These are phyloP conservation scores for Cheilosia impressa DNA, from an alignment of 2,888 invertebrate species.

Conservation along the genomic window DNA sequence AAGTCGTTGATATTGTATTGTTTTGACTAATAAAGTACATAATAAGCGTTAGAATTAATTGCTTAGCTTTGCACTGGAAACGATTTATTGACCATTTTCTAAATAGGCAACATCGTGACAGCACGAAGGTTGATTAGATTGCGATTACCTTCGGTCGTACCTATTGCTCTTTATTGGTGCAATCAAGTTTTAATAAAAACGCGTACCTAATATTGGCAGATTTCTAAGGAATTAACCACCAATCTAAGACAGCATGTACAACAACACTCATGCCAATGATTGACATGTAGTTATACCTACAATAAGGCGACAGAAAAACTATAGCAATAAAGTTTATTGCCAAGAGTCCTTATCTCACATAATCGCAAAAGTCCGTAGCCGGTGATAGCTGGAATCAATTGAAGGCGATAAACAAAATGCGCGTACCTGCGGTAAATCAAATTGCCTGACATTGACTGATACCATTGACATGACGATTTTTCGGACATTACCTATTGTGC, in stretches of 20 bases:
- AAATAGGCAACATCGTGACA: no score
- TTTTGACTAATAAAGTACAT: conserved; percentile 13
- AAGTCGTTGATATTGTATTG: background rate
- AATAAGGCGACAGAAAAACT: background rate
- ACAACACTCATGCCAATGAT: background rate
- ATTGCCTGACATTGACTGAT: background rate
- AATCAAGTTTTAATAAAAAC: conserved; percentile 10
- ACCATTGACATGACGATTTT: background rate
- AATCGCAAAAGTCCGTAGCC: no score
- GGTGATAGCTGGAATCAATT: no score
- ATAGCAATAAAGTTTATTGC: background rate
- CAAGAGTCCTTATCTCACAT: no score
- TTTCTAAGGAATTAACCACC: background rate
- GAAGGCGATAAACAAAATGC: no score
- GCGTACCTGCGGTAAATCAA: background rate
- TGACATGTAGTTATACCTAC: background rate
- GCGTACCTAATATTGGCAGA: background rate
- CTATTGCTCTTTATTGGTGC: background rate
- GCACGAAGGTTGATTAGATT: no score
- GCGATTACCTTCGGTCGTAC: no score
- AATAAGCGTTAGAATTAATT: background rate
- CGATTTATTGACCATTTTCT: no score
- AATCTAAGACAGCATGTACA: background rate
- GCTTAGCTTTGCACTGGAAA: background rate
- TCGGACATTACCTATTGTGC: no score